These are phyloP conservation scores for Aporophyla lueneburgensis DNA, from an alignment of 2,888 invertebrate species.

Conservation along the genomic window DNA sequence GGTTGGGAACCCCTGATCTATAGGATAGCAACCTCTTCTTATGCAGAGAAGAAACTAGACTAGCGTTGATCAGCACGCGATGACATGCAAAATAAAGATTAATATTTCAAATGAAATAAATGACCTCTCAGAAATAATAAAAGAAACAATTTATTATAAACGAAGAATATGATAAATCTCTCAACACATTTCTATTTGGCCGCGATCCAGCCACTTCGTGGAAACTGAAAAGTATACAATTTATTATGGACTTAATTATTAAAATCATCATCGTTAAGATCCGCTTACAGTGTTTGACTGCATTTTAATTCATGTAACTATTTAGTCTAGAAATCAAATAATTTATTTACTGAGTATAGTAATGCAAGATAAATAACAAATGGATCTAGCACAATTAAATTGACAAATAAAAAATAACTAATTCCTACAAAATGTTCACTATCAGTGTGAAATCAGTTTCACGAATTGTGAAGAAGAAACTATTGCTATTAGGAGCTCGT, in stretches of 20 bases:
- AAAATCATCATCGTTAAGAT: slow-evolving; percentile 14
- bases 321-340: background rate
- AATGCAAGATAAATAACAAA: background rate
- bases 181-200: slow-evolving; percentile 48
- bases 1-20: no score
- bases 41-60: background rate
- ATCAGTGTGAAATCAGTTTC: background rate
- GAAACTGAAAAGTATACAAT: slow-evolving; percentile 12
- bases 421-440: no score
- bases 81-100: slow-evolving; percentile 20
- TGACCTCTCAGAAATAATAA: slow-evolving; percentile 4
- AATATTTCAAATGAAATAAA: slow-evolving; percentile 7
- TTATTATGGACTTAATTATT: slow-evolving; percentile 21
- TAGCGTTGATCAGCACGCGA: background rate
- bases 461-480: background rate
- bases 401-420: no score
- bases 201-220: slow-evolving; percentile 31
- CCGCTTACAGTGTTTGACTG: slow-evolving; percentile 6
- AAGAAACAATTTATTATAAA: slow-evolving; percentile 22
- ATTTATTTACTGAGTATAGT: background rate
- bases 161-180: slow-evolving; percentile 38
- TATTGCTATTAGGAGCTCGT: background rate
- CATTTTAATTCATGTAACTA: background rate
- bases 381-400: no score
- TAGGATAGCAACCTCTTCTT: background rate